Percentiles rank a stretch among this genome's conserved stretches.
These are phyloP conservation scores for Nymphicus hollandicus DNA, from an alignment of 2,113 vertebrate genomes.

Conservation along the genomic window DNA sequence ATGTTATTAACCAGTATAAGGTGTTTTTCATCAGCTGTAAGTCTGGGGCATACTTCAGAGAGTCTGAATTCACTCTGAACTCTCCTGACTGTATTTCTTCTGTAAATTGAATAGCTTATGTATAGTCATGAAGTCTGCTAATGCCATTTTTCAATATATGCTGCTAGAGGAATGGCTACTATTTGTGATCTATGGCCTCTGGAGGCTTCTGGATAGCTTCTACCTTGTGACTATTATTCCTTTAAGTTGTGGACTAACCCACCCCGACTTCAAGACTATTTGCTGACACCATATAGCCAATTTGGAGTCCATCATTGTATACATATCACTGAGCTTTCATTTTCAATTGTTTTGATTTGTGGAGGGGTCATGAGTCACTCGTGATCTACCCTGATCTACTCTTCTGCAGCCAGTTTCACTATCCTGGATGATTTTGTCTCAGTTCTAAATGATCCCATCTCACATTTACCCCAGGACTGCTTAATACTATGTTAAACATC, in stretches of 20 bases:
- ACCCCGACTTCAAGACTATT: not conserved
- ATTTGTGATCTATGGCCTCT: not conserved
- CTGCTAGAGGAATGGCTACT: not conserved
- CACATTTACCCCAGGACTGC: not conserved
- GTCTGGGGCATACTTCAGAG: not conserved
- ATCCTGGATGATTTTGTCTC: not conserved
- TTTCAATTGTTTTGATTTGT: not conserved
- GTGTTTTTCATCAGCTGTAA: not conserved
- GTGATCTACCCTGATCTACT: not conserved
- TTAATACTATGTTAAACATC: not conserved
- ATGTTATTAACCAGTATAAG: not conserved
- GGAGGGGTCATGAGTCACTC: accelerated
- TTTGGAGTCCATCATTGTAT: not conserved
- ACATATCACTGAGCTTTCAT: not conserved
- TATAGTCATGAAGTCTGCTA: not conserved
- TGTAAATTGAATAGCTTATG: not conserved
- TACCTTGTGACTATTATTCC: not conserved
- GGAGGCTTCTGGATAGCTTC: not conserved
- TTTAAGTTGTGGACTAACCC: not conserved
- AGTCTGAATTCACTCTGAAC: not conserved
- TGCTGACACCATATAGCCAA: not conserved
- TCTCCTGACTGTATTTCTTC: not conserved
- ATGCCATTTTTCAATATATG: not conserved
- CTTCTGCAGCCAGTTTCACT: not conserved
- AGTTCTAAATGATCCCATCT: not conserved